A percentile compares a stretch with the other conserved stretches of the same genome.
These are phyloP conservation scores for Esox niger DNA, from an alignment of 2,113 vertebrate genomes.

Conservation along the genomic window DNA sequence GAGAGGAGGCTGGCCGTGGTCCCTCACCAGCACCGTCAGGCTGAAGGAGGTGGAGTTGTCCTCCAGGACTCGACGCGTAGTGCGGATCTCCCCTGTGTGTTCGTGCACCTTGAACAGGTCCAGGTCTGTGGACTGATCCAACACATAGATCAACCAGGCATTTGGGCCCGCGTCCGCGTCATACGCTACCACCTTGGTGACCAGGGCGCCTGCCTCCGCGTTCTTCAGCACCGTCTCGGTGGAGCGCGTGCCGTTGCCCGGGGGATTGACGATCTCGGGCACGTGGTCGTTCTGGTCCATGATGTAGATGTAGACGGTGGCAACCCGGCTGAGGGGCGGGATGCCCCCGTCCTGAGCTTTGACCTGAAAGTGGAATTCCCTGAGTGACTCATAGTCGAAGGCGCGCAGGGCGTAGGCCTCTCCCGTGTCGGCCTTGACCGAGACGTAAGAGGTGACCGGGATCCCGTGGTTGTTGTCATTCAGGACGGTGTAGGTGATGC, in stretches of 20 bases:
- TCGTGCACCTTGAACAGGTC: constrained; percentile 91
- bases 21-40: constrained; percentile 85
- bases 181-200: constrained; percentile 96
- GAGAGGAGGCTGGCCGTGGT: constrained; percentile 86
- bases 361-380: constrained; percentile 91
- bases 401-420: constrained; percentile 88
- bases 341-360: constrained; percentile 91
- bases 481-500: constrained; percentile 89
- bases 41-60: constrained; percentile 83
- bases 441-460: constrained; percentile 88
- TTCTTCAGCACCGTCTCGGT: constrained; percentile 88
- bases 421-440: constrained; percentile 86
- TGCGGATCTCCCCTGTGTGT: constrained; percentile 92
- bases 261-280: constrained; percentile 88
- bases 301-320: constrained; percentile 87
- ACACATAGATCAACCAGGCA: constrained; percentile 87
- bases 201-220: constrained; percentile 84
- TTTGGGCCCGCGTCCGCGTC: constrained; percentile 94
- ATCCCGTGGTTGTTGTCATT: constrained; percentile 91
- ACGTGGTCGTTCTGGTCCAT: constrained; percentile 92
- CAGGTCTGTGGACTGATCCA: constrained; percentile 83
- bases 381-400: constrained; percentile 93
- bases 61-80: constrained; percentile 87
- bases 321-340: constrained; percentile 88
- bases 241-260: constrained; percentile 83